These are phyloP conservation scores for Oryctes rhinoceros DNA, from an alignment of 1,140 invertebrate genomes.

Conservation along the genomic window DNA sequence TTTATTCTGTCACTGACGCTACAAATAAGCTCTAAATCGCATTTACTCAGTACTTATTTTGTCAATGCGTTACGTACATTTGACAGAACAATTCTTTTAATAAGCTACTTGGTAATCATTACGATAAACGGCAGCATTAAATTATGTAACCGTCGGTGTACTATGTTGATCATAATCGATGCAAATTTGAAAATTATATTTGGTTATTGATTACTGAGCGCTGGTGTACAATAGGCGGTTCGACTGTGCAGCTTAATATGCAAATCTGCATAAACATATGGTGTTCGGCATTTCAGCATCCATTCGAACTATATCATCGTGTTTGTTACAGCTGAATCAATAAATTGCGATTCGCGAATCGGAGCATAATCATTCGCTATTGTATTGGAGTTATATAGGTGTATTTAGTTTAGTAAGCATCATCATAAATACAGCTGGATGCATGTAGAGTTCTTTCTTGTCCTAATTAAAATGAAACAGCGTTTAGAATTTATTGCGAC, in stretches of 20 bases:
- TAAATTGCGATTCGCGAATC: constrained; percentile 2
- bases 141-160: background rate
- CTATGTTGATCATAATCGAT: background rate
- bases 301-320: background rate
- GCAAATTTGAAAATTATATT: constrained; percentile 35
- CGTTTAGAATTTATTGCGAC: too few relatives aligned
- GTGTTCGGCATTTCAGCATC: background rate
- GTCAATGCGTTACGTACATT: background rate
- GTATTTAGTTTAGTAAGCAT: background rate
- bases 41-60: background rate
- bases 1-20: too few relatives aligned
- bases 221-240: constrained; percentile 3
- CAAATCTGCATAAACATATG: constrained; percentile 26
- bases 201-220: constrained; percentile 15
- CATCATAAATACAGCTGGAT: too few relatives aligned
- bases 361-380: background rate
- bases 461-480: too few relatives aligned
- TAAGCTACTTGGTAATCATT: background rate
- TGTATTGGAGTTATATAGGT: background rate
- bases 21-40: background rate
- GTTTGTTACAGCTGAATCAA: constrained; percentile 4
- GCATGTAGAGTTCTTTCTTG: too few relatives aligned
- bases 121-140: background rate
- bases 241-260: background rate
- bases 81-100: background rate